Evolutionary conservation across 37 sponge, comb jelly and placozoan species (phyloP), one percentile per base, ranked within the genome.

Genomic region (Theonella swinhoei): DNA sequence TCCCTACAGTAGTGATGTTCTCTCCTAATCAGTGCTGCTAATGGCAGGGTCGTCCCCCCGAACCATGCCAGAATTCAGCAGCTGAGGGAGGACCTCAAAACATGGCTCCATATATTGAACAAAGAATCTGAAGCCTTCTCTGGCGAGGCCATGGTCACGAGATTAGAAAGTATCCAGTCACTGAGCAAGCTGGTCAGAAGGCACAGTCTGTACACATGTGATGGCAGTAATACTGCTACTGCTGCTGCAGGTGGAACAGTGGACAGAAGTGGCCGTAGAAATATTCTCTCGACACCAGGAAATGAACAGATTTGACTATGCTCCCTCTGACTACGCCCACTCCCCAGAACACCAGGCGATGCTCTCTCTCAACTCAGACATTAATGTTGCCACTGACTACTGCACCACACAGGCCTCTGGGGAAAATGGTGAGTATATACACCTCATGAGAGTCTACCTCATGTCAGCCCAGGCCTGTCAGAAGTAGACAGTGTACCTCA

Each of bases 341-440:
- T 35, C 31, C 23, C 33, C 41, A 14, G 71, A 78, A 63, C 72
- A 81, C 26, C 25, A 82, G 38, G 64, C 25, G 39, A 85, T 95
- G 89, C 60, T 43, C 1, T 20, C 28, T 11, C 65, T 93, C 32
- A 85, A 82, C 33, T 42, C 28, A 26, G 60, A 29, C 0, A 41
- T 93, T 19, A 74, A 80, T n/a, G 19, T 38, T 22, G 80, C 40
- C 42, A 78, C 84, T 39, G 31, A 34, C 8, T 58, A 67, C 17
- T 81, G 79, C 20, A 77, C 47, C 0, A 63, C 68, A 33, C 74
- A 94, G 28, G 73, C 89, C 34, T 59, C 83, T 22, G 98, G 98
- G 64, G 98, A 98, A 63, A 93, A 93, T 74, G 98, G 97, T 89
- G 29, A 34, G 7, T n/a, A n/a, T n/a, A n/a, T 4, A 60, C 62